Evolutionary conservation across 2,888 invertebrate species (phyloP).

Genomic region (Siphonodentalium dalli): DNA sequence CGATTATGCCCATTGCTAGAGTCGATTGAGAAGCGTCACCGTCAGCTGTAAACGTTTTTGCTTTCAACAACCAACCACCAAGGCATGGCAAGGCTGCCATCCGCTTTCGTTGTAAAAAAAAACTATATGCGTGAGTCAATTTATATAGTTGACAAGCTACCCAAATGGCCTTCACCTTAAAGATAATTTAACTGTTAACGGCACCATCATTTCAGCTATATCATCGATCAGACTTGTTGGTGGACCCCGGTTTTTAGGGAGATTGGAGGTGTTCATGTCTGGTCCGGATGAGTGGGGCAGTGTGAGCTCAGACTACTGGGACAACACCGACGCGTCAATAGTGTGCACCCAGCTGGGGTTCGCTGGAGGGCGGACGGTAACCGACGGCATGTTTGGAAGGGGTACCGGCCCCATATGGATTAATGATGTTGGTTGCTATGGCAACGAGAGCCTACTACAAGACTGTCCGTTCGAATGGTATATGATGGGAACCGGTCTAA

Average conservation of each 20-base stretch:
- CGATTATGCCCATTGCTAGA: too few relatives aligned
- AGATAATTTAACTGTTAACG: too few relatives aligned
- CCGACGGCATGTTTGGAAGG: slow-evolving; percentile 33
- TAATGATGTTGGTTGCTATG: slow-evolving; percentile 41
- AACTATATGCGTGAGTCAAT: too few relatives aligned
- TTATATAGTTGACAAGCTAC: too few relatives aligned
- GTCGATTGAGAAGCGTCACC: too few relatives aligned
- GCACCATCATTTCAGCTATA: too few relatives aligned
- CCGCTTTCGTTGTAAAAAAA: too few relatives aligned
- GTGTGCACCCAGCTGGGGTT: slow-evolving; percentile 47
- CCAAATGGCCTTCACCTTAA: too few relatives aligned
- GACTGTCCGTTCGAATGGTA: slow-evolving; percentile 41
- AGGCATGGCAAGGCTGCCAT: too few relatives aligned
- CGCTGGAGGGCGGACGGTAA: slow-evolving; percentile 38
- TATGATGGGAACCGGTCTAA: slow-evolving; percentile 42
- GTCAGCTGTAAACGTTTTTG: too few relatives aligned
- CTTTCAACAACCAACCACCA: too few relatives aligned
- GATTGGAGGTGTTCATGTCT: slow-evolving; percentile 72
- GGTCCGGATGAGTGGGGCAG: slow-evolving; percentile 53
- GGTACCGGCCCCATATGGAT: slow-evolving; percentile 52
- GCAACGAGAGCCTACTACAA: slow-evolving; percentile 34
- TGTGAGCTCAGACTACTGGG: slow-evolving; percentile 54
- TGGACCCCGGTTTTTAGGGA: slow-evolving; percentile 74
- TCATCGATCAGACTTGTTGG: too few relatives aligned
- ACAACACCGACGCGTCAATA: slow-evolving; percentile 46